Evolutionary conservation across 1,140 invertebrate genomes (phyloP).

Genomic region (Asobara japonica): DNA sequence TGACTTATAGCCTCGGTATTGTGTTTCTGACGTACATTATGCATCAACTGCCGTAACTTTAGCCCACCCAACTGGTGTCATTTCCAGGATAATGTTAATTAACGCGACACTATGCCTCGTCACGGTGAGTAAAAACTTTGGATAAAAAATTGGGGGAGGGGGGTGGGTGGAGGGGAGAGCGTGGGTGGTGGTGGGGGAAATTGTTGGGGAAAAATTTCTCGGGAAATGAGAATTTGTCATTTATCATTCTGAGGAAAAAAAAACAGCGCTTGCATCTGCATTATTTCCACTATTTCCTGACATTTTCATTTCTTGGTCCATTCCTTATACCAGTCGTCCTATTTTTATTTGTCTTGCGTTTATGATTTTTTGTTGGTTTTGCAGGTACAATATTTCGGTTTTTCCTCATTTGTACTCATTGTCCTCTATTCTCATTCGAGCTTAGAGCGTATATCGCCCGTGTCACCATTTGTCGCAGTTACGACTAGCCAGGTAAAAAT

Average conservation of each 20-base stretch:
- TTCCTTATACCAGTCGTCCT: not conserved
- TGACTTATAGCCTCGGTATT: slow-evolving; percentile 7
- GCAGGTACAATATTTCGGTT: not conserved
- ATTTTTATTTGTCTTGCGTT: not conserved
- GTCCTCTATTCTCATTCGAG: slow-evolving; percentile 16
- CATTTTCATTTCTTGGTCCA: slow-evolving; percentile 8
- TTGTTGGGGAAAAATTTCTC: not conserved
- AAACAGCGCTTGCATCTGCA: not conserved
- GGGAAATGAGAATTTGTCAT: slow-evolving; percentile 8
- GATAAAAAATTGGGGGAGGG: not conserved
- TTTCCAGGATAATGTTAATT: slow-evolving; percentile 8
- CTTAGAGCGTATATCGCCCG: slow-evolving; percentile 2
- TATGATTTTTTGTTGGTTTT: slow-evolving; percentile 3
- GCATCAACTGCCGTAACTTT: slow-evolving; percentile 4
- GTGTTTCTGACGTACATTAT: not conserved
- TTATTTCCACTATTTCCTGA: not conserved
- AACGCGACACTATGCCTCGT: not conserved
- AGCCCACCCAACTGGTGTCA: slow-evolving; percentile 1
- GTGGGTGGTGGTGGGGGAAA: not conserved
- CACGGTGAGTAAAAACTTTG: not conserved
- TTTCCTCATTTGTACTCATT: slow-evolving; percentile 16
- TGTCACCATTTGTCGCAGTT: slow-evolving; percentile 18
- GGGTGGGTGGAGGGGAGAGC: not conserved
- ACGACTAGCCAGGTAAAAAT: not conserved
- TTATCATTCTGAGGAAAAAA: not conserved